Base-by-base conservation (phyloP, 2,888 invertebrate species). In the Sarcophaga rosellei region DNA sequence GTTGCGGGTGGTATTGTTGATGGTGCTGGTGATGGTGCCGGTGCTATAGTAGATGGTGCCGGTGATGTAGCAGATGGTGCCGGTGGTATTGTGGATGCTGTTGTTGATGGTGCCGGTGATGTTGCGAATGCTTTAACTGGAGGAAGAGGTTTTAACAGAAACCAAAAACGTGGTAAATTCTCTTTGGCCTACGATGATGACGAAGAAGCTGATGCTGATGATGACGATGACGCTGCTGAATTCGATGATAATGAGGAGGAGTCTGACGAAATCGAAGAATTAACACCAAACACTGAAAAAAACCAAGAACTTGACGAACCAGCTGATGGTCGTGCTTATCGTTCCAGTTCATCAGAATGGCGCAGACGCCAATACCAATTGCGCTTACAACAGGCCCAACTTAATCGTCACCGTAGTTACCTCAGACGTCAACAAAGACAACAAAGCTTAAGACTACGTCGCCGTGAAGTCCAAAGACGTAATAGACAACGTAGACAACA, bases 401-500 rank as follows among this genome's bases (percentile, higher is more conserved):
- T 59, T 62, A 61, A 45, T 12, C 61, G 44, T 11, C 66, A 4
- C 5, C 11, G 17, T 5, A 35, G 61, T 44, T 25, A 6, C n/a
- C 45, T 61, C 17, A 59, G 45, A 4, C 25, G 20, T 6, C 73
- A 74, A 45, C 20, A 45, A 35, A 63, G 15, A 12, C 45, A 63
- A 15, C 25, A 62, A 74, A 47, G 62, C 2, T 4, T 17, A 35
- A 25, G 35, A 35, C 59, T 57, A 25, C 74, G 70, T 76, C 84
- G 82, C 15, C 86, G 85, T 78, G 87, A 89, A 45, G 76, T 79
- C 66, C 84, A 84, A 75, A 88, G 83, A 79, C 89, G 88, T 20
- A 69, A 23, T 3, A 45, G 6, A 5, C 11, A n/a, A 21, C 47
- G 47, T 8, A 45, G 61, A 23, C 88, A 86, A 8, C 87, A 81